Evolutionary conservation across 2,888 invertebrate genomes (phyloP).

Genomic region (Aporophyla nigra): DNA sequence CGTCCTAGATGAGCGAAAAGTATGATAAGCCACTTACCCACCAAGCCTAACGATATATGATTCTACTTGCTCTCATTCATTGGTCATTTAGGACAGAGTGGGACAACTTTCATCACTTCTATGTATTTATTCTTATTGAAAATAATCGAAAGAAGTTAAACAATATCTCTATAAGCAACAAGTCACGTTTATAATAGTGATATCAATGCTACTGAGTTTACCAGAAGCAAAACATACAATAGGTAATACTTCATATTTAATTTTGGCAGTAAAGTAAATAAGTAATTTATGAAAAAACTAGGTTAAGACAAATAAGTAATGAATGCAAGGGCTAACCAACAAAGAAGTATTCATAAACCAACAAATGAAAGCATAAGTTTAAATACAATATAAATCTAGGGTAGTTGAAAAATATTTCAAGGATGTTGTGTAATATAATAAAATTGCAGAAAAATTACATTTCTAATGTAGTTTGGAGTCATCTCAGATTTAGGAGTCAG

Average conservation of each 20-base stretch:
- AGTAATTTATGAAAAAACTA: slow-evolving; percentile 21
- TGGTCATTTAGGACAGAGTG: slow-evolving; percentile 29
- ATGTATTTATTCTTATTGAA: not conserved
- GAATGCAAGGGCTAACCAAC: slow-evolving; percentile 15
- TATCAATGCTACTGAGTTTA: not conserved
- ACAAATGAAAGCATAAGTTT: slow-evolving; percentile 14
- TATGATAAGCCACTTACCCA: too few species aligned
- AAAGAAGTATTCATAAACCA: slow-evolving; percentile 15
- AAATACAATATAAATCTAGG: not conserved
- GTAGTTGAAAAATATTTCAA: slow-evolving; percentile 5
- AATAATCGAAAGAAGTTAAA: not conserved
- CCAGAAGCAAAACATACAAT: not conserved
- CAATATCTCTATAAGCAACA: not conserved
- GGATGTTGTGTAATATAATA: not conserved
- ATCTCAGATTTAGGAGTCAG: not conserved
- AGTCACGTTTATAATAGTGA: not conserved
- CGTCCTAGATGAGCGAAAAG: slow-evolving; percentile 32
- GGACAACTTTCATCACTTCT: not conserved
- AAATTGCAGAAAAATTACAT: slow-evolving; percentile 1
- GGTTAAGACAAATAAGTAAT: slow-evolving; percentile 18
- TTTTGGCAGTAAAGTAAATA: slow-evolving; percentile 17
- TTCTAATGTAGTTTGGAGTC: not conserved
- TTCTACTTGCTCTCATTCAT: not conserved
- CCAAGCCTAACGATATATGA: not conserved
- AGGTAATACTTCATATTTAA: slow-evolving; percentile 1